Percentiles rank a stretch among this genome's conserved stretches.
phyloP scores from a whole-genome alignment of 2,888 invertebrate species.

The Sisyra terminalis region DNA sequence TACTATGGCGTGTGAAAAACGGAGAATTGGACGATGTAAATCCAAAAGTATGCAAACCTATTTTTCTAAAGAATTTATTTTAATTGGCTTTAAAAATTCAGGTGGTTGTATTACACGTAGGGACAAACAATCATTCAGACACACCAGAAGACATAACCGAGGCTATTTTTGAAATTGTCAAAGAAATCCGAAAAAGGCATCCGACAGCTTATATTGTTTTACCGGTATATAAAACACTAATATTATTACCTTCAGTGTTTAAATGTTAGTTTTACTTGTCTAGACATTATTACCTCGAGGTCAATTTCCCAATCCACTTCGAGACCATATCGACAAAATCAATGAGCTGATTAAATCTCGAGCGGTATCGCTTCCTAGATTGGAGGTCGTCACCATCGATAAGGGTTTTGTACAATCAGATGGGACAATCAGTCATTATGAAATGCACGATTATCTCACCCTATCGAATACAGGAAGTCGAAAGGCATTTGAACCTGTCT shows the following conservation, averaged over 20 bases:
- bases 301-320: slow-evolving; percentile 62
- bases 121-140: slow-evolving; percentile 74
- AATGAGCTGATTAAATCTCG: slow-evolving; percentile 55
- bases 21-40: slow-evolving; percentile 79
- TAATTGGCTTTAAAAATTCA: slow-evolving; percentile 20
- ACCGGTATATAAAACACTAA: slow-evolving; percentile 44
- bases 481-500: slow-evolving; percentile 73
- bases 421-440: slow-evolving; percentile 71
- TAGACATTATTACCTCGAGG: slow-evolving; percentile 82
- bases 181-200: slow-evolving; percentile 56
- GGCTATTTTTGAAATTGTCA: slow-evolving; percentile 64
- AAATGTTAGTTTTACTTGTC: slow-evolving; percentile 21
- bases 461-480: slow-evolving; percentile 73
- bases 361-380: slow-evolving; percentile 41
- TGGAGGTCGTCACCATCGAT: slow-evolving; percentile 64
- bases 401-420: slow-evolving; percentile 62
- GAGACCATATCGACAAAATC: slow-evolving; percentile 59
- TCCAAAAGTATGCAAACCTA: slow-evolving; percentile 54
- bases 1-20: slow-evolving; percentile 78
- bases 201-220: slow-evolving; percentile 68
- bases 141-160: slow-evolving; percentile 65
- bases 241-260: neutral
- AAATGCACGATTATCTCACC: slow-evolving; percentile 85
- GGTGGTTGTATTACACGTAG: slow-evolving; percentile 75
- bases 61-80: neutral